Base-by-base conservation (phyloP, 2,888 invertebrate genomes). In the Notodonta dromedarius region DNA sequence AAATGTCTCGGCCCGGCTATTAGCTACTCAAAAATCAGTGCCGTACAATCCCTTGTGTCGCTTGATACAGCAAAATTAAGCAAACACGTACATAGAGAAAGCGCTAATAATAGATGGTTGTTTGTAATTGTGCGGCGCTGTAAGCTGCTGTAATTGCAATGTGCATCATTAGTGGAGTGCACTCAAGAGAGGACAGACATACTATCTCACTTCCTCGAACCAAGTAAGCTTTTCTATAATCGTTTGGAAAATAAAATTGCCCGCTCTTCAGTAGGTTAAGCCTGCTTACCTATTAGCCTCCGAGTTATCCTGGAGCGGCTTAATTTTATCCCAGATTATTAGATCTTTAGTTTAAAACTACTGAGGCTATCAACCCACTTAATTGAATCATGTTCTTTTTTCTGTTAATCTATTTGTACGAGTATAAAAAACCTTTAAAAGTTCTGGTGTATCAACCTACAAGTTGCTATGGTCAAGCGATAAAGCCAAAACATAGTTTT, bases 121-220 rank as follows among this genome's bases (percentile, higher is more conserved):
- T 82, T 82, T 77, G 76, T 81, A 80, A 83, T 82, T 82, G 76
- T 76, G 71, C 73, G 65, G 71, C 54, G 53, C 62, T 56, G 73
- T 82, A 79, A 80, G 77, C 81, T 81, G 76, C 76, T 76, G 77
- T 85, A 86, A 87, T 87, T 87, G 80, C 84, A 82, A 73, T 78
- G 76, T 82, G 82, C 80, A 83, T 85, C 82, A 84, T 84, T 86
- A 86, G 81, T 77, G 75, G 71, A 65, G 39, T 46, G 62, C 65
- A 73, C 69, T 55, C 54, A 66, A 61, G 70, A 61, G 73, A 72
- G 51, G 54, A 61, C 63, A 56, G 16, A 59, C 51, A 46, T 32
- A 44, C 56, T 48, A 6, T 70, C 69, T 61, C 66, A 46, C 58
- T 73, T 68, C 44, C 42, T 65, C 70, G 69, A 63, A 71, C 69